Conservation (phyloP, 2,113 vertebrate genomes). For the Castor canadensis region DNA sequence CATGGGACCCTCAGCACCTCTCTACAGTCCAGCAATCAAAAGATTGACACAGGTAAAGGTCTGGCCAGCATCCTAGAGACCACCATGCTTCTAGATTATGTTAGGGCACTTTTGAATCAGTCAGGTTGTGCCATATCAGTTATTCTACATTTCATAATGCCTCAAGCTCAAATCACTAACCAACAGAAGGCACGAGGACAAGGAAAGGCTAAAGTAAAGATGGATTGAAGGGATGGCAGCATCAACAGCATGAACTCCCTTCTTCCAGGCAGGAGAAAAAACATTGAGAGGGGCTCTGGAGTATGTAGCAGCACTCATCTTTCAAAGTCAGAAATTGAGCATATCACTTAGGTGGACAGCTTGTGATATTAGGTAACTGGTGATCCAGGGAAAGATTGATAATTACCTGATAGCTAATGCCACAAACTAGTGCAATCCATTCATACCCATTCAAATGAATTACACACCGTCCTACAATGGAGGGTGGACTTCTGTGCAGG, state of each 20-base stretch:
- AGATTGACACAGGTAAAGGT: too few relatives aligned
- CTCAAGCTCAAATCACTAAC: slow-evolving; percentile 8
- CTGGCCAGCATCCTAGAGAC: neutral
- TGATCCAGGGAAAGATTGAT: neutral
- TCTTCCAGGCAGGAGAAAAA: neutral
- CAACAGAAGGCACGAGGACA: neutral
- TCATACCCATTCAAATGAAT: too few relatives aligned
- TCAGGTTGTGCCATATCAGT: neutral
- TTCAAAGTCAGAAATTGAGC: neutral
- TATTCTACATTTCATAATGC: neutral
- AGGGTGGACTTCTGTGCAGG: too few relatives aligned
- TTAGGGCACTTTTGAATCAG: neutral
- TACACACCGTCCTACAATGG: too few relatives aligned
- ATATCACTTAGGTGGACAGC: neutral
- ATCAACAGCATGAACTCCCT: too few relatives aligned
- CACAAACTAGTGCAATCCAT: too few relatives aligned
- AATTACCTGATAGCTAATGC: too few relatives aligned
- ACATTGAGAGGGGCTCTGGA: neutral
- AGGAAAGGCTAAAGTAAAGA: neutral
- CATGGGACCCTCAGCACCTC: neutral
- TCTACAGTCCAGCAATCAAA: neutral
- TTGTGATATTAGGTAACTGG: neutral
- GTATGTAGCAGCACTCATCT: neutral
- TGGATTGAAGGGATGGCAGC: neutral
- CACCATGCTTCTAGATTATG: neutral